Conservation (phyloP, 1,140 invertebrate species). For the Caenorhabditis inopinata region DNA sequence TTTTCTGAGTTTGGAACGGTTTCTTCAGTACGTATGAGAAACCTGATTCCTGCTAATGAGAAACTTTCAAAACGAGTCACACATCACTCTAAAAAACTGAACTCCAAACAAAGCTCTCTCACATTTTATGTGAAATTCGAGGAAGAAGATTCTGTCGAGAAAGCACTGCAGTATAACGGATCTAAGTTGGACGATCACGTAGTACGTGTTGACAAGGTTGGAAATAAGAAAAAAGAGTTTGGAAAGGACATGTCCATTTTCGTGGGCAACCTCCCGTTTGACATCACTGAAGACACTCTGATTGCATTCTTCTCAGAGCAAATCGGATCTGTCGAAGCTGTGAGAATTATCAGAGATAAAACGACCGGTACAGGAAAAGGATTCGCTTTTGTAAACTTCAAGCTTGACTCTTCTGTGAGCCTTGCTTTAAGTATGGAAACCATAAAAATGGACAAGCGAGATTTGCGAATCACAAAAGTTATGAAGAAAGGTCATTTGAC, state of each 20-base stretch:
- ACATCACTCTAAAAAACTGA: conserved; percentile 9
- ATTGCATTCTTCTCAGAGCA: conserved; percentile 7
- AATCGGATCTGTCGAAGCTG: neutral
- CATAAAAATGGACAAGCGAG: conserved; percentile 5
- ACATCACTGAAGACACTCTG: conserved; percentile 1
- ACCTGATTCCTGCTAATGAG: conserved; percentile 15
- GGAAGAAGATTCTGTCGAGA: conserved; percentile 7
- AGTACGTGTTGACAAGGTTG: conserved; percentile 12
- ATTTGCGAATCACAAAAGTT: conserved; percentile 22
- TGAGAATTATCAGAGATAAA: conserved; percentile 16
- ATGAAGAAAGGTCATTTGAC: conserved; percentile 35
- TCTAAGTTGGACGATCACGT: neutral
- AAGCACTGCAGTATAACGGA: conserved; percentile 34
- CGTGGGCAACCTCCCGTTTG: conserved; percentile 34
- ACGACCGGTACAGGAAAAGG: conserved; percentile 15
- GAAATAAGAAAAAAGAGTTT: conserved; percentile 15
- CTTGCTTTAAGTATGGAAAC: conserved; percentile 13
- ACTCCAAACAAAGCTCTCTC: conserved; percentile 29
- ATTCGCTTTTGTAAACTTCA: conserved; percentile 35
- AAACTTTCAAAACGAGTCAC: conserved; percentile 21
- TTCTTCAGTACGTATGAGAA: conserved; percentile 25
- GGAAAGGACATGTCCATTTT: conserved; percentile 29
- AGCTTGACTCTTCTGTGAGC: neutral
- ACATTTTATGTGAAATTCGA: conserved; percentile 28
- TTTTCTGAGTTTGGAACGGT: conserved; percentile 29